Base-by-base conservation (phyloP, 2,113 vertebrate species). In the Aspiorhynchus laticeps region DNA sequence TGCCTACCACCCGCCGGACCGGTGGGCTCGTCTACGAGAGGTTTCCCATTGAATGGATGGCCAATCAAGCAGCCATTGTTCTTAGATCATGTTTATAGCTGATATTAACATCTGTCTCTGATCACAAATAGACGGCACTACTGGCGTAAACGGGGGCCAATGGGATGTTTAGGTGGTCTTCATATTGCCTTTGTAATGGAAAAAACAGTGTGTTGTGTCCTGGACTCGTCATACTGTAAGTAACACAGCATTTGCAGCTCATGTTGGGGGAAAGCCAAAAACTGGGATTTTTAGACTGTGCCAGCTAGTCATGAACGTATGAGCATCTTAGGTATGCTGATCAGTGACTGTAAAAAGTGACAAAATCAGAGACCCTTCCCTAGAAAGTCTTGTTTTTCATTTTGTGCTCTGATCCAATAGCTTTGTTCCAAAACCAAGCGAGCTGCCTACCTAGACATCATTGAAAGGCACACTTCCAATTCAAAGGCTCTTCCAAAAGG, bases 1-100 rank as follows among this genome's bases (percentile, higher is more conserved):
- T 83, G 80, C 80, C 63, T 28, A 71, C 41, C 80, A 33, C 80
- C 80, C 43, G 77, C 85, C 59, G 77, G 43, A 67, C 21, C 56
- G 56, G 56, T 61, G 56, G 56, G 53, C 53, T 56, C 7, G 7
- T 38, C 82, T 84, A 38, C 65, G 51, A 84, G 59, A 15, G 33
- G 28, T 63, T 59, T 80, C 74, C 14, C 9, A 24, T 36, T 36
- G 59, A 86, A 71, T n/a, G 85, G 63, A 65, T 84, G 85, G 63
- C 31, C 85, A 86, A 8, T 59, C 74, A 41, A 24, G 36, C 59
- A 0, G 36, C 7, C 56, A 65, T 63, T 28, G 36, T 38, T 63
- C 31, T 67, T 82, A 67, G 43, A 82, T 15, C 59, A n/a, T 21
- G 38, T 17, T 65, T 28, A 28, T 43, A 43, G 12, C 80, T 43